Evolutionary conservation across 2,797 vertebrate species (phyloP).

Genomic region (Champsocephalus gunnari): DNA sequence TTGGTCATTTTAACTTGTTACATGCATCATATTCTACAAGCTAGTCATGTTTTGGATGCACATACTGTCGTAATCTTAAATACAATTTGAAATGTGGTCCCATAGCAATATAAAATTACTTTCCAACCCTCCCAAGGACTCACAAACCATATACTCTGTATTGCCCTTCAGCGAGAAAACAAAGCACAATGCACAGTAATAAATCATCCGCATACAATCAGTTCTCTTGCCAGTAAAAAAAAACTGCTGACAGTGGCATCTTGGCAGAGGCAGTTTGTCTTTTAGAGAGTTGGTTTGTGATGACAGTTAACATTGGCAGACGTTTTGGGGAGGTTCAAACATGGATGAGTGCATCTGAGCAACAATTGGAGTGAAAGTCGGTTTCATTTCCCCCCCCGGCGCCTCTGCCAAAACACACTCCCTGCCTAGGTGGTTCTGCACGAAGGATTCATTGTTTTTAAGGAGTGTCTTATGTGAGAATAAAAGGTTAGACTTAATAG

Average conservation of each 20-base stretch:
- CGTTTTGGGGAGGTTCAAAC: slow-evolving; percentile 43
- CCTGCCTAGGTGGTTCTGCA: slow-evolving; percentile 55
- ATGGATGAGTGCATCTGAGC: slow-evolving; percentile 43
- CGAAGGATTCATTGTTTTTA: slow-evolving; percentile 55
- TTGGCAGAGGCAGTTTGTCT: slow-evolving; percentile 24
- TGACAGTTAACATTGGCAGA: slow-evolving; percentile 54
- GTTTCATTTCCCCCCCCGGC: neutral
- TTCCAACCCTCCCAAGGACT: neutral
- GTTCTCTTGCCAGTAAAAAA: slow-evolving; percentile 12
- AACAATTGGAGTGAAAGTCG: slow-evolving; percentile 36
- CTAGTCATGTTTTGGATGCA: neutral
- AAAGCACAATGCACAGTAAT: slow-evolving; percentile 20
- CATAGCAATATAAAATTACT: neutral
- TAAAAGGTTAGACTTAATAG: slow-evolving; percentile 19
- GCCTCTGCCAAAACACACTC: slow-evolving; percentile 68
- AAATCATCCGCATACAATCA: slow-evolving; percentile 46
- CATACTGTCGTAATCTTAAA: neutral
- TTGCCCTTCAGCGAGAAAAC: slow-evolving; percentile 19
- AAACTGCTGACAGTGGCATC: slow-evolving; percentile 57
- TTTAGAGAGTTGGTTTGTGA: slow-evolving; percentile 31
- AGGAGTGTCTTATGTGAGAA: slow-evolving; percentile 37
- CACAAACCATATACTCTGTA: neutral
- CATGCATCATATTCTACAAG: neutral
- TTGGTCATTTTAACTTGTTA: neutral
- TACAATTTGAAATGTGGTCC: neutral